Evolutionary conservation across 2,113 vertebrate species (phyloP).

Genomic region (Nothoprocta pentlandii): DNA sequence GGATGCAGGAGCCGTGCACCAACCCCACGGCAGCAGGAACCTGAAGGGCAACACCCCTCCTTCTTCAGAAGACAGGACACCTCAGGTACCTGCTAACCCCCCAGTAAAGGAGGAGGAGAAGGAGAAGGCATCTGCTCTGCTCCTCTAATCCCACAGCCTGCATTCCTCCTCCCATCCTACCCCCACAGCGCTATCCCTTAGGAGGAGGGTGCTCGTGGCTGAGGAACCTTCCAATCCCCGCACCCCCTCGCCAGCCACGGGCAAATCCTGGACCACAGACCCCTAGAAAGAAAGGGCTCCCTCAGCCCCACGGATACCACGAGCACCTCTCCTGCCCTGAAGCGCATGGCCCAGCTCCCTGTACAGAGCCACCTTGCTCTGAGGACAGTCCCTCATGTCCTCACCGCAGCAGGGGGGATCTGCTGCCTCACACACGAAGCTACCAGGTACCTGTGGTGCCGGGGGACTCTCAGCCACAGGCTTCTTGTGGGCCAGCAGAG

Average conservation of each 20-base stretch:
- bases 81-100: not conserved
- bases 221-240: not conserved
- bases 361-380: not conserved
- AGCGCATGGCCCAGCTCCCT: not conserved
- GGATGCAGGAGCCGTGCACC: not conserved
- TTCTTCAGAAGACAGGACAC: not conserved
- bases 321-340: not conserved
- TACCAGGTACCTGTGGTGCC: conserved; percentile 47
- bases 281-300: not conserved
- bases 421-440: not conserved
- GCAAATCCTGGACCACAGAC: not conserved
- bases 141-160: not conserved
- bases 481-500: conserved; percentile 77
- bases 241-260: not conserved
- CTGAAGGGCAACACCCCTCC: not conserved
- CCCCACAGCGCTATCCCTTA: not conserved
- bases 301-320: not conserved
- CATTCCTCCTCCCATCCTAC: not conserved
- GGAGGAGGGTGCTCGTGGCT: not conserved
- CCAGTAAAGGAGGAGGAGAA: not conserved
- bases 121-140: not conserved
- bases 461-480: not conserved
- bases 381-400: not conserved
- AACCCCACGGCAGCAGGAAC: not conserved
- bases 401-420: rapidly evolving